Percentiles rank a stretch among this genome's conserved stretches.
Conservation (phyloP, 1,140 invertebrate species). For the Nomia melanderi region DNA sequence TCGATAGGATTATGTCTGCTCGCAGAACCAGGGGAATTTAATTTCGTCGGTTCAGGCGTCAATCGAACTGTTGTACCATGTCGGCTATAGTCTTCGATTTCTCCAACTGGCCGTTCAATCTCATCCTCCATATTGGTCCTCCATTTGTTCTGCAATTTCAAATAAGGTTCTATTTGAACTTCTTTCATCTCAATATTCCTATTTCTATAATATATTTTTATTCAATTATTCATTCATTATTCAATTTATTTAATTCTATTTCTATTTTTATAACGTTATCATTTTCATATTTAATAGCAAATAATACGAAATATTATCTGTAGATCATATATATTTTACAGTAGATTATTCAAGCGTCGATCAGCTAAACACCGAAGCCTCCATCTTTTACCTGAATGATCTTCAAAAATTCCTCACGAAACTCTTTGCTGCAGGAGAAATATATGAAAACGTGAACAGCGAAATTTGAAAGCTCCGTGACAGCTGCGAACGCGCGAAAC, state of each 20-base stretch:
- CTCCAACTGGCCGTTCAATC: constrained; percentile 46
- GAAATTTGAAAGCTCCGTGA: constrained; percentile 55
- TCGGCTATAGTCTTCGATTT: constrained; percentile 56
- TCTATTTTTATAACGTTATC: too few species aligned
- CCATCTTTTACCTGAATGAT: constrained; percentile 32
- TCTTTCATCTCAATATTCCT: too few species aligned
- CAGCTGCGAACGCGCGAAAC: constrained; percentile 42
- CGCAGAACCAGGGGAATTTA: constrained; percentile 50
- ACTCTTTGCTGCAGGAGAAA: constrained; percentile 46
- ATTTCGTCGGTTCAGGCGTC: constrained; percentile 55
- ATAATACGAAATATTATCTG: too few species aligned
- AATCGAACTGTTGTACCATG: constrained; percentile 56
- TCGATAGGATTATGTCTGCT: constrained; percentile 41
- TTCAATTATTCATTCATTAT: too few species aligned
- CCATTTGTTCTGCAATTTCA: constrained; percentile 38
- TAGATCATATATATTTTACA: too few species aligned
- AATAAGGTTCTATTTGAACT: neutral
- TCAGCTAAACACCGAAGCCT: neutral
- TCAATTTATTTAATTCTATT: too few species aligned
- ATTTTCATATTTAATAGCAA: too few species aligned
- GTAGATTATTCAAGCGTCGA: too few species aligned
- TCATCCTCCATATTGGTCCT: constrained; percentile 34
- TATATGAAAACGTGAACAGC: constrained; percentile 47
- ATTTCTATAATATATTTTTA: too few species aligned
- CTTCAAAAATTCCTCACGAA: constrained; percentile 42